Evolutionary conservation across 2,888 invertebrate genomes (phyloP).

Genomic region (Petrolisthes manimaculis): DNA sequence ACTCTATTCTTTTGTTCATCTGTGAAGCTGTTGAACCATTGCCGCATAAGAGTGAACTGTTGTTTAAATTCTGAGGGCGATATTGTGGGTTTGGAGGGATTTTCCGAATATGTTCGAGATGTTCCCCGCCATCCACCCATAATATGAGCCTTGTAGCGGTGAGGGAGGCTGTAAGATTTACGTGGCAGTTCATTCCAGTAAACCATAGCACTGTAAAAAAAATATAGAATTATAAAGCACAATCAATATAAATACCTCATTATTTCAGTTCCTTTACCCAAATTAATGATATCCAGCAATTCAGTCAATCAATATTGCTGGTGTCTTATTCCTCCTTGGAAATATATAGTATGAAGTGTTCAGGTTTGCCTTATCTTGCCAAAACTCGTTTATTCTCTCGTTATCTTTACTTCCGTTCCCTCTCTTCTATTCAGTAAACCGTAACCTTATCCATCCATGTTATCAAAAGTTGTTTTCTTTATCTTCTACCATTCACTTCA

Average conservation of each 20-base stretch:
- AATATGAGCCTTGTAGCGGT: slow-evolving; percentile 60
- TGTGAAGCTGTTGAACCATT: slow-evolving; percentile 65
- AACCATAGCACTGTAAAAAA: slow-evolving; percentile 46
- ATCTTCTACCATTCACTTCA: no score
- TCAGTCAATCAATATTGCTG: no score
- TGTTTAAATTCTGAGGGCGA: slow-evolving; percentile 61
- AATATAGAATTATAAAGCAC: background rate
- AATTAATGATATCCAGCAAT: no score
- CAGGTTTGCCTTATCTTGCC: no score
- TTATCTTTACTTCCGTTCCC: no score
- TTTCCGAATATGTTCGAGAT: slow-evolving; percentile 29
- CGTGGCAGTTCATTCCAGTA: slow-evolving; percentile 53
- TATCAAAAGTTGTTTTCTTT: no score
- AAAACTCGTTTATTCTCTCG: no score
- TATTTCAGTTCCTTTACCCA: no score
- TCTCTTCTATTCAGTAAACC: no score
- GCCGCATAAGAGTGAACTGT: slow-evolving; percentile 55
- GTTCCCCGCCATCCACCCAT: slow-evolving; percentile 43
- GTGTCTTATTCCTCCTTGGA: no score
- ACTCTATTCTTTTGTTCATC: slow-evolving; percentile 66
- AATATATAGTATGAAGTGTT: no score
- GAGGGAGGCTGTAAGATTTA: slow-evolving; percentile 63
- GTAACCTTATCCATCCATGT: no score
- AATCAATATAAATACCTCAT: background rate
- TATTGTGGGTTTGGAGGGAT: slow-evolving; percentile 32